Percentiles rank a stretch among this genome's conserved stretches.
Conservation (phyloP, 2,888 invertebrate species). For the Melitaea athalia region DNA sequence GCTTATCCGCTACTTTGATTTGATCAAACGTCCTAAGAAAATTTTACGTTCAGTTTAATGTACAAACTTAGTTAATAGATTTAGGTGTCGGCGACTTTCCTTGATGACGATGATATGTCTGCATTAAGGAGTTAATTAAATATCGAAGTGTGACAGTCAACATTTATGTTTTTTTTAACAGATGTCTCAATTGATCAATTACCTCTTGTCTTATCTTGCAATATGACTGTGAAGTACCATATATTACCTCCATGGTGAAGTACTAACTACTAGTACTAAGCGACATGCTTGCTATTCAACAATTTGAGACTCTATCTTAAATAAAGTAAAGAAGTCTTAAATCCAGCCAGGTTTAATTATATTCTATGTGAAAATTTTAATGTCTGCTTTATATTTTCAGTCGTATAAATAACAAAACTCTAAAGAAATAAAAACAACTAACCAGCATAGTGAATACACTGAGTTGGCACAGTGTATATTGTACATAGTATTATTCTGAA, state of each 20-base stretch:
- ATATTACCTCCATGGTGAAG: too few species aligned
- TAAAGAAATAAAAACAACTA: conserved; percentile 7
- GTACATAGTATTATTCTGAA: conserved; percentile 37
- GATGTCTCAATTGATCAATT: not conserved
- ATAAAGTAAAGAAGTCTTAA: not conserved
- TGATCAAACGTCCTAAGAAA: conserved; percentile 54
- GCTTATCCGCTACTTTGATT: conserved; percentile 52
- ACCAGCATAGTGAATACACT: conserved; percentile 19
- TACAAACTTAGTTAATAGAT: conserved; percentile 12
- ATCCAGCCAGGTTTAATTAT: not conserved
- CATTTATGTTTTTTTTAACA: too few species aligned
- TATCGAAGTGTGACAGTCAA: too few species aligned
- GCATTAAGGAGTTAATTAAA: not conserved
- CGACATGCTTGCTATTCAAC: too few species aligned
- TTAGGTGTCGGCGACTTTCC: conserved; percentile 1
- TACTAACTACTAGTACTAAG: too few species aligned
- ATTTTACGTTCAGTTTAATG: conserved; percentile 26
- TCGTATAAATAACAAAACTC: conserved; percentile 3
- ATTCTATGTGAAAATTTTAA: not conserved
- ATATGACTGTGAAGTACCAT: not conserved
- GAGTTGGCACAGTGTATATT: conserved; percentile 16
- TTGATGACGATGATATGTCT: not conserved
- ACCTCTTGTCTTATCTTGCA: not conserved
- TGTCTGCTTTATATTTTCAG: not conserved
- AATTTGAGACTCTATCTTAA: not conserved